phyloP scores from a whole-genome alignment of 2,888 invertebrate genomes.

The Danaus chrysippus region DNA sequence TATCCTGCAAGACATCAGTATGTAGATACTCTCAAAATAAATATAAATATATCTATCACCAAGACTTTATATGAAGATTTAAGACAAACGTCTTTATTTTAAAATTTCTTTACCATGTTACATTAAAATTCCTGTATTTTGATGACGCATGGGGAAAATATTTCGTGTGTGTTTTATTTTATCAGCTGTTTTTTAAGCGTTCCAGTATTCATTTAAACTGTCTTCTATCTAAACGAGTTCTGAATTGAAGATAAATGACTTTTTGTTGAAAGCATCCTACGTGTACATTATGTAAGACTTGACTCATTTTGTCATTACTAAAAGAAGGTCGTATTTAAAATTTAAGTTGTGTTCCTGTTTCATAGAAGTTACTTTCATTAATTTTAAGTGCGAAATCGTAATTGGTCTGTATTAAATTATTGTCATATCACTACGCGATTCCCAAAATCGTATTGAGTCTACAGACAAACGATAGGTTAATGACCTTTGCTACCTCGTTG shows the following conservation, averaged over 20 bases:
- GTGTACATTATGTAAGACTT: constrained; percentile 25
- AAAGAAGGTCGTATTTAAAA: constrained; percentile 19
- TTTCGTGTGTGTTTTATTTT: constrained; percentile 7
- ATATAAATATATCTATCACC: too few relatives aligned
- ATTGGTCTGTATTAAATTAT: too few relatives aligned
- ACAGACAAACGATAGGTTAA: too few relatives aligned
- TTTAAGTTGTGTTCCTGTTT: background rate
- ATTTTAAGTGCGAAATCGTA: too few relatives aligned
- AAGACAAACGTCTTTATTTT: background rate
- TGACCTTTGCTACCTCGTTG: too few relatives aligned
- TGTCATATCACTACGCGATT: too few relatives aligned
- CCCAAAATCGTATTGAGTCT: too few relatives aligned
- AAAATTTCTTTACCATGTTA: background rate
- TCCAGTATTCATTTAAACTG: constrained; percentile 23
- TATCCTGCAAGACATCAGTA: background rate
- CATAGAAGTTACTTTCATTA: too few relatives aligned
- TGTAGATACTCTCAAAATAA: too few relatives aligned
- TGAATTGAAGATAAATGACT: constrained; percentile 42
- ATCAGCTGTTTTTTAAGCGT: constrained; percentile 16
- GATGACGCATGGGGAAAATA: background rate
- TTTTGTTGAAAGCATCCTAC: constrained; percentile 32
- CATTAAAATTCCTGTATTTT: constrained; percentile 1
- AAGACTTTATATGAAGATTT: too few relatives aligned
- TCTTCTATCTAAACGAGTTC: constrained; percentile 39
- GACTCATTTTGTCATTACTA: constrained; percentile 26